A percentile compares a stretch with the other conserved stretches of the same genome.
phyloP scores from a whole-genome alignment of 1,140 invertebrate genomes.

The Aricia agestis region DNA sequence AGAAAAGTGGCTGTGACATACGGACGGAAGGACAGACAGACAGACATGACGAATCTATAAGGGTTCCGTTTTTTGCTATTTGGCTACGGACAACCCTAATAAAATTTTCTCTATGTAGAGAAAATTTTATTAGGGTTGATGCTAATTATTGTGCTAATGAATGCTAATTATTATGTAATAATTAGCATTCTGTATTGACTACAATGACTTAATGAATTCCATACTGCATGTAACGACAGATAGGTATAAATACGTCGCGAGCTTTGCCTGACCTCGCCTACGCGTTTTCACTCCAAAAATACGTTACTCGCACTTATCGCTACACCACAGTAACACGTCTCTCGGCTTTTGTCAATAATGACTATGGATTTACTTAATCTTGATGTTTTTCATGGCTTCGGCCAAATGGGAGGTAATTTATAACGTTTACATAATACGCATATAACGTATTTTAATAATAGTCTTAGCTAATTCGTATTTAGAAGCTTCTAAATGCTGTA shows the following conservation, averaged over 20 bases:
- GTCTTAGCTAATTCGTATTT: background rate
- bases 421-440: conserved; percentile 26
- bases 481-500: background rate
- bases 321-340: conserved; percentile 37
- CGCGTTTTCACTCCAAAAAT: conserved; percentile 32
- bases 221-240: background rate
- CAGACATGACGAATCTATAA: too few relatives aligned
- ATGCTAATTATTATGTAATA: too few relatives aligned
- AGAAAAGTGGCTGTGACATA: too few relatives aligned
- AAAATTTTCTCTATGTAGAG: too few relatives aligned
- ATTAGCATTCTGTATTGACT: too few relatives aligned
- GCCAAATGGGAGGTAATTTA: conserved; percentile 36
- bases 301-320: conserved; percentile 40
- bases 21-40: too few relatives aligned
- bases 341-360: conserved; percentile 14
- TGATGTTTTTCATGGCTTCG: conserved; percentile 35
- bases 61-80: too few relatives aligned
- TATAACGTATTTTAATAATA: conserved; percentile 15
- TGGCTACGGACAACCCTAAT: too few relatives aligned
- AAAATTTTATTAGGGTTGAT: too few relatives aligned
- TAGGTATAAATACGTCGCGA: conserved; percentile 28
- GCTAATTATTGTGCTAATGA: too few relatives aligned
- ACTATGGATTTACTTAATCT: conserved; percentile 21
- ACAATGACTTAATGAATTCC: too few relatives aligned
- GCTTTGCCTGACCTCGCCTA: conserved; percentile 33